phyloP scores from a whole-genome alignment of 2,888 invertebrate genomes.

The Rhyacophila evoluta region DNA sequence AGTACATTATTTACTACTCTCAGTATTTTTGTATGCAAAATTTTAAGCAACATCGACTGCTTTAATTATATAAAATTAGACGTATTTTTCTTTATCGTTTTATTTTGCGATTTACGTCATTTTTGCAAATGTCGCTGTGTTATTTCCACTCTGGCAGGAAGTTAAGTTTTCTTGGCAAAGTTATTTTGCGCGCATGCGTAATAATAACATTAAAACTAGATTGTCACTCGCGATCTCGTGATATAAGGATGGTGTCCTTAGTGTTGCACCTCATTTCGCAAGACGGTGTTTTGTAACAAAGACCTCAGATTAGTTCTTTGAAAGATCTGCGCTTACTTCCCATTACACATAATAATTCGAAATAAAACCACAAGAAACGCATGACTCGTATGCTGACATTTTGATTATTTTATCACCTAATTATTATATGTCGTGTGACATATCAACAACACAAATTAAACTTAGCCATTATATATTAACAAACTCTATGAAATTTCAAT shows the following conservation, averaged over 20 bases:
- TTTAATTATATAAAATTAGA: conserved; percentile 8
- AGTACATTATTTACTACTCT: conserved; percentile 1
- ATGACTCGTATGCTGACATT: no score
- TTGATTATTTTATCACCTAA: no score
- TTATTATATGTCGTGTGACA: neutral
- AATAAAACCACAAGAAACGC: neutral
- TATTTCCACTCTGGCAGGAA: neutral
- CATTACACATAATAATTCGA: neutral
- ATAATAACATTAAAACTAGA: conserved; percentile 33
- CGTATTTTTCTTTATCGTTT: neutral
- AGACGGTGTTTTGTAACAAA: conserved; percentile 40
- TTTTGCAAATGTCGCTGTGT: neutral
- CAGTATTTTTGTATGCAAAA: neutral
- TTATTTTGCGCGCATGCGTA: conserved; percentile 33
- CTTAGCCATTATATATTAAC: no score
- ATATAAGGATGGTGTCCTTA: conserved; percentile 7
- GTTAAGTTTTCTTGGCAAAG: neutral
- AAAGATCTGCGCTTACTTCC: neutral
- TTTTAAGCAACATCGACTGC: neutral
- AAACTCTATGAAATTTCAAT: no score
- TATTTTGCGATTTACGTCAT: conserved; percentile 4
- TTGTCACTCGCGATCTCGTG: conserved; percentile 39
- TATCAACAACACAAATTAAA: neutral
- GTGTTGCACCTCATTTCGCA: neutral
- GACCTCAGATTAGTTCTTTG: conserved; percentile 1